Evolutionary conservation across 1,140 invertebrate genomes (phyloP).

Genomic region (Protaetia brevitarsis): DNA sequence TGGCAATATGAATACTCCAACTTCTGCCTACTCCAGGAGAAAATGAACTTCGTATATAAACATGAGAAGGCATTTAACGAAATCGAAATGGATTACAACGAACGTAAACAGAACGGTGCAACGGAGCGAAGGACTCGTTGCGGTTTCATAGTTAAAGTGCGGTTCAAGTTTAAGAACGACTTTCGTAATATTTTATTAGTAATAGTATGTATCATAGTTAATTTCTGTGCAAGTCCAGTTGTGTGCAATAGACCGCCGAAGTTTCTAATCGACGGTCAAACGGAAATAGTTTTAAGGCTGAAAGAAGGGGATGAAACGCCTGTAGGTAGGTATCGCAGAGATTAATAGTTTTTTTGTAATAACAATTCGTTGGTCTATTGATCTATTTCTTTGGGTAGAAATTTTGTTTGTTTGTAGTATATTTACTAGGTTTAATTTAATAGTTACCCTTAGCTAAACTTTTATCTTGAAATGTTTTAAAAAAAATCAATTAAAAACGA

Average conservation of each 20-base stretch:
- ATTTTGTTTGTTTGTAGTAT: background rate
- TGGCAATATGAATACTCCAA: too few species aligned
- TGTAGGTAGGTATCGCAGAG: slow-evolving; percentile 71
- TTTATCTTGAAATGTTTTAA: too few species aligned
- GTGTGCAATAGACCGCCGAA: slow-evolving; percentile 73
- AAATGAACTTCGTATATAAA: too few species aligned
- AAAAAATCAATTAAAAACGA: too few species aligned
- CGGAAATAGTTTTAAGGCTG: slow-evolving; percentile 82
- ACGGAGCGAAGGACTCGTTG: slow-evolving; percentile 1
- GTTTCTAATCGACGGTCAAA: slow-evolving; percentile 81
- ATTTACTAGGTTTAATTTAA: too few species aligned
- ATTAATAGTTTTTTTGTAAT: background rate
- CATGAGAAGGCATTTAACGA: too few species aligned
- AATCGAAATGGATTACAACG: too few species aligned
- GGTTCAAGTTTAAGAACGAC: background rate
- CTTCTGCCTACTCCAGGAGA: too few species aligned
- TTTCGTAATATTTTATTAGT: background rate
- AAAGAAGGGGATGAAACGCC: slow-evolving; percentile 84
- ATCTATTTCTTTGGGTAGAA: background rate
- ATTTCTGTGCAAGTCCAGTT: slow-evolving; percentile 26
- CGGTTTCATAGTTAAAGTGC: slow-evolving; percentile 15
- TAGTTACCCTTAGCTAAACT: too few species aligned
- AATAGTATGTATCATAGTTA: slow-evolving; percentile 3
- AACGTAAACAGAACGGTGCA: background rate
- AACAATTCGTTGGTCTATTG: background rate